Percentiles rank a stretch among this genome's conserved stretches.
phyloP scores from a whole-genome alignment of 1,140 invertebrate genomes.

The Solenopsis invicta region DNA sequence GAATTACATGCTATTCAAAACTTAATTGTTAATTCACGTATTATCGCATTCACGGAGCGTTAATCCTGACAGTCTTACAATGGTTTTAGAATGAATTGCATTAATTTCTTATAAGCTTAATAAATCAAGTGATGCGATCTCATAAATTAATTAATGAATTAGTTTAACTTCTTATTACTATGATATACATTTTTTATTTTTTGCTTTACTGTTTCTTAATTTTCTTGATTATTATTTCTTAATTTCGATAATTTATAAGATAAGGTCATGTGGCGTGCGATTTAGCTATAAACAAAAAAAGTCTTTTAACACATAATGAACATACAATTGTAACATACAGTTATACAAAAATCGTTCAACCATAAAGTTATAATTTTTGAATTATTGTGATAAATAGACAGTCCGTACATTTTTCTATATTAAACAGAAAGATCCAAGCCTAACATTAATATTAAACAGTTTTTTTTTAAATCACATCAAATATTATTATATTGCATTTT shows the following conservation, averaged over 20 bases:
- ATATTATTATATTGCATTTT: no score
- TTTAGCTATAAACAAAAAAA: neutral
- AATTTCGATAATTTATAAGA: neutral
- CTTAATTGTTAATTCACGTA: constrained; percentile 35
- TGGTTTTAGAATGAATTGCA: constrained; percentile 1
- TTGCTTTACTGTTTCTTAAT: neutral
- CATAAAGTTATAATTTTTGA: no score
- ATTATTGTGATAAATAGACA: no score
- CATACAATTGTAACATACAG: no score
- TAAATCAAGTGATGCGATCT: neutral
- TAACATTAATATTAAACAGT: no score
- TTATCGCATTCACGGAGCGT: neutral
- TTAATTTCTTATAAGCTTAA: neutral
- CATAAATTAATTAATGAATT: neutral
- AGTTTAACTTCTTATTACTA: neutral
- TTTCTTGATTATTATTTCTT: constrained; percentile 10
- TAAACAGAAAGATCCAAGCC: no score
- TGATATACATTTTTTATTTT: neutral
- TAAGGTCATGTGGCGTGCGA: neutral
- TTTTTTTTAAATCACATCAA: no score
- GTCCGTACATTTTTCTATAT: no score
- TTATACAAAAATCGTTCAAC: no score
- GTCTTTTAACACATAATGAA: neutral
- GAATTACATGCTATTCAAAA: constrained; percentile 31
- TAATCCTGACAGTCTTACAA: neutral